Evolutionary conservation across 2,113 vertebrate species (phyloP).

Genomic region (Lepidothrix coronata): DNA sequence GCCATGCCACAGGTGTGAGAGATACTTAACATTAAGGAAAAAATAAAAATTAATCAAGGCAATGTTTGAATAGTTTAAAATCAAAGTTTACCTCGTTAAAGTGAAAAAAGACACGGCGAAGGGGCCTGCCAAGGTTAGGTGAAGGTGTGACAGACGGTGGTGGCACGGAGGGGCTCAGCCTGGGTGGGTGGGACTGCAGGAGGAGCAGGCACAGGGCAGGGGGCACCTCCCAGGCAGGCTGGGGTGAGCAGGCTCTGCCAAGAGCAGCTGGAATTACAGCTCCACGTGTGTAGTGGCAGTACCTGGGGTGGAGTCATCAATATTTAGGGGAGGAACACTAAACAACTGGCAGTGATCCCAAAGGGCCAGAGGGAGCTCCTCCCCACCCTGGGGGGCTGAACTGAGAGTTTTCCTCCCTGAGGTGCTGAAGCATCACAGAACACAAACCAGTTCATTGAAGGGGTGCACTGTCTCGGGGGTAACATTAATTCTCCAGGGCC

Average conservation of each 20-base stretch:
- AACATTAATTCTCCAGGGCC: not conserved
- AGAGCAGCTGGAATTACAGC: not conserved
- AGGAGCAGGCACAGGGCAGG: not conserved
- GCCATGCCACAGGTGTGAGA: slow-evolving; percentile 11
- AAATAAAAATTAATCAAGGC: not conserved
- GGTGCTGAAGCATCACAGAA: not conserved
- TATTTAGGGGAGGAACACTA: fast-evolving
- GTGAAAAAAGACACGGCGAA: not conserved
- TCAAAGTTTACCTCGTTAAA: not conserved
- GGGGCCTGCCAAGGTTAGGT: not conserved
- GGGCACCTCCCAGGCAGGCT: not conserved
- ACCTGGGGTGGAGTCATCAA: too few species aligned
- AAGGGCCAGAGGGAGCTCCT: not conserved
- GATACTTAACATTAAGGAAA: not conserved
- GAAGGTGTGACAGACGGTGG: not conserved
- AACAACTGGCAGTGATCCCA: fast-evolving
- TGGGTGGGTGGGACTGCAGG: not conserved
- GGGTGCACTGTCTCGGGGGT: not conserved
- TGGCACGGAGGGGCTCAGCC: not conserved
- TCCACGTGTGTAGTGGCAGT: fast-evolving
- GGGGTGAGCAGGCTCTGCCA: not conserved
- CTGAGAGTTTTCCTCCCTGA: not conserved
- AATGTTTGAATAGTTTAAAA: not conserved
- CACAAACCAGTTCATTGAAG: not conserved
- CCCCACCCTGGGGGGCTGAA: not conserved